Evolutionary conservation across 2,113 vertebrate species (phyloP).

Genomic region (Poeciliopsis prolifica): DNA sequence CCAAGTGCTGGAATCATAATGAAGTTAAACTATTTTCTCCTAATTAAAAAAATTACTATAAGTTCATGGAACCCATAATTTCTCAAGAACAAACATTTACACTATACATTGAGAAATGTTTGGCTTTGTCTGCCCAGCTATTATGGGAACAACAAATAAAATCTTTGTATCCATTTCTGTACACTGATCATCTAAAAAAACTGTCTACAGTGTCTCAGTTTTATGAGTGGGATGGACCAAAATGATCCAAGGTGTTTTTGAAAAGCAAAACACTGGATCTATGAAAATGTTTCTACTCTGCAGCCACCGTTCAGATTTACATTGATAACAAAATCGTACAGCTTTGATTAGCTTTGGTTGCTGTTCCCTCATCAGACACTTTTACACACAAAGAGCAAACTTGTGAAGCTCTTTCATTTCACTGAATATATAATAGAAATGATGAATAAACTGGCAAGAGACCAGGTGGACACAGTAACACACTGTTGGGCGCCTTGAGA

Average conservation of each 20-base stretch:
- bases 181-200: not conserved
- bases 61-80: slow-evolving; percentile 12
- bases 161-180: slow-evolving; percentile 24
- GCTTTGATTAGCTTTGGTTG: not conserved
- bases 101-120: slow-evolving; percentile 36
- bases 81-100: slow-evolving; percentile 44
- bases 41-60: not conserved
- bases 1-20: not conserved
- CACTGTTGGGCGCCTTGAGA: slow-evolving; percentile 5
- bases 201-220: not conserved
- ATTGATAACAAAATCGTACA: not conserved
- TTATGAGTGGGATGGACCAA: not conserved
- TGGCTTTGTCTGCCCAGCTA: slow-evolving; percentile 39
- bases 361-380: not conserved
- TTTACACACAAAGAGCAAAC: not conserved
- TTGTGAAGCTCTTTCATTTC: not conserved
- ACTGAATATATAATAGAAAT: not conserved
- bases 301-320: not conserved
- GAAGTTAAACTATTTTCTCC: slow-evolving; percentile 1
- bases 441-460: slow-evolving; percentile 46
- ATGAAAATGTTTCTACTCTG: not conserved
- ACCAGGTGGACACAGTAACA: slow-evolving; percentile 33
- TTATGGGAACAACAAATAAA: slow-evolving; percentile 3
- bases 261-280: not conserved
- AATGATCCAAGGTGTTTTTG: not conserved